Conservation (phyloP, 2,888 invertebrate genomes). For the Macropis europaea region DNA sequence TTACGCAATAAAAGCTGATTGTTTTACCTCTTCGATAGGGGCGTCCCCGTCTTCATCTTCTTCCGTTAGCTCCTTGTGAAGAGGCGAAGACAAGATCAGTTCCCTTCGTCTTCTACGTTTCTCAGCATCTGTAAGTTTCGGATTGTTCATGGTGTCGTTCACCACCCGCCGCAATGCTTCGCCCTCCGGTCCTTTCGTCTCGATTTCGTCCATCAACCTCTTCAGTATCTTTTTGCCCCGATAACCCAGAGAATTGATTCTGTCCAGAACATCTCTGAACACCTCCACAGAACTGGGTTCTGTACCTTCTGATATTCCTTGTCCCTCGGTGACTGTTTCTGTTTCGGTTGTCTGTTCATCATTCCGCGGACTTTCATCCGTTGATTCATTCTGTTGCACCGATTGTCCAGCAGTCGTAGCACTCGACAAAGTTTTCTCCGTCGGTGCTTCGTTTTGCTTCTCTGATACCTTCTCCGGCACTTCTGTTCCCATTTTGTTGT, state of each 20-base stretch:
- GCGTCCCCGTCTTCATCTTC: slow-evolving; percentile 84
- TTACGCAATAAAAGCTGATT: not conserved
- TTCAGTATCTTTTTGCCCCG: slow-evolving; percentile 82
- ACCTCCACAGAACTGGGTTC: slow-evolving; percentile 81
- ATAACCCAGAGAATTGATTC: slow-evolving; percentile 82
- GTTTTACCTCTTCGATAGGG: slow-evolving; percentile 83
- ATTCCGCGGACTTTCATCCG: not conserved
- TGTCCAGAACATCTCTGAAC: slow-evolving; percentile 82
- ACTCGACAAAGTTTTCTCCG: not conserved
- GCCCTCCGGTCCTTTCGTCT: slow-evolving; percentile 52
- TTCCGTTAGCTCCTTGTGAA: slow-evolving; percentile 81
- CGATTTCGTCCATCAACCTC: slow-evolving; percentile 81
- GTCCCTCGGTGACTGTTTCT: not conserved
- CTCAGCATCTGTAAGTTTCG: slow-evolving; percentile 72
- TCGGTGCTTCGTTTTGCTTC: not conserved
- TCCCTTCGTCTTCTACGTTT: slow-evolving; percentile 80
- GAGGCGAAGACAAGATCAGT: slow-evolving; percentile 81
- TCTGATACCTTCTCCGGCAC: not conserved
- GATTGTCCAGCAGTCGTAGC: not conserved
- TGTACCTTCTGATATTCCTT: not conserved
- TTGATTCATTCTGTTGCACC: not conserved
- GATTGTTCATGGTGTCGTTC: slow-evolving; percentile 81
- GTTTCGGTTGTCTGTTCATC: not conserved
- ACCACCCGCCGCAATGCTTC: slow-evolving; percentile 56
- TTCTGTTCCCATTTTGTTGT: not conserved